These are phyloP conservation scores for Murina feae DNA, from an alignment of 2,113 vertebrate species.

Conservation along the genomic window DNA sequence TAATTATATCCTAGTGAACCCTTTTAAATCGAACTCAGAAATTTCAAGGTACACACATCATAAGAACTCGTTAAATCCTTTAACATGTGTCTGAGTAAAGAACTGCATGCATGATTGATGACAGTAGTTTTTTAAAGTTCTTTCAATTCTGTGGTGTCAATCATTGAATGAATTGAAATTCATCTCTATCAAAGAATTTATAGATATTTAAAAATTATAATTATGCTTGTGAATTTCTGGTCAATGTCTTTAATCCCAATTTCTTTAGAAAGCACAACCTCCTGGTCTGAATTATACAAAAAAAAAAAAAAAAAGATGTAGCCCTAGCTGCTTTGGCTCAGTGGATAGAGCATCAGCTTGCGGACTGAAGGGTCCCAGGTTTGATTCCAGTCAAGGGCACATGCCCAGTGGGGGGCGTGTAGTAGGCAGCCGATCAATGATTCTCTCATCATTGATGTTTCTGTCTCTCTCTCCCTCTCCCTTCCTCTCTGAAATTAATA, in stretches of 20 bases:
- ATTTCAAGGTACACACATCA: slow-evolving; percentile 73
- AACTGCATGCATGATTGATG: slow-evolving; percentile 77
- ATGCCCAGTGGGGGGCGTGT: no score
- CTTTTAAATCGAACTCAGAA: slow-evolving; percentile 77
- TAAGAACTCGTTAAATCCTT: slow-evolving; percentile 76
- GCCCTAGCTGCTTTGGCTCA: no score
- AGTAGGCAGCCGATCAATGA: no score
- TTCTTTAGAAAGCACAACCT: slow-evolving; percentile 54
- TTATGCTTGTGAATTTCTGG: slow-evolving; percentile 51
- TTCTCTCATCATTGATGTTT: no score
- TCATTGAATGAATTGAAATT: slow-evolving; percentile 64
- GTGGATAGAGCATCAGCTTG: no score
- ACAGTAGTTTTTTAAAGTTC: slow-evolving; percentile 70
- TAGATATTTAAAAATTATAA: slow-evolving; percentile 66
- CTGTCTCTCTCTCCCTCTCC: no score
- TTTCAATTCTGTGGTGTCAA: slow-evolving; percentile 61
- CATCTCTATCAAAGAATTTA: slow-evolving; percentile 58
- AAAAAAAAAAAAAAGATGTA: no score
- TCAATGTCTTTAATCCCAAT: slow-evolving; percentile 55
- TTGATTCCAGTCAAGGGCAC: no score
- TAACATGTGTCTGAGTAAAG: slow-evolving; percentile 71
- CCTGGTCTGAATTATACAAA: slow-evolving; percentile 62
- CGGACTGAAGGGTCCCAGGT: no score
- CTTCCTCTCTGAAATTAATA: no score
- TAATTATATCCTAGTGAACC: slow-evolving; percentile 76